Evolutionary conservation across 2,888 invertebrate species (phyloP), one percentile per base, ranked within the genome.

Genomic region (Lithophane semibrunnea): DNA sequence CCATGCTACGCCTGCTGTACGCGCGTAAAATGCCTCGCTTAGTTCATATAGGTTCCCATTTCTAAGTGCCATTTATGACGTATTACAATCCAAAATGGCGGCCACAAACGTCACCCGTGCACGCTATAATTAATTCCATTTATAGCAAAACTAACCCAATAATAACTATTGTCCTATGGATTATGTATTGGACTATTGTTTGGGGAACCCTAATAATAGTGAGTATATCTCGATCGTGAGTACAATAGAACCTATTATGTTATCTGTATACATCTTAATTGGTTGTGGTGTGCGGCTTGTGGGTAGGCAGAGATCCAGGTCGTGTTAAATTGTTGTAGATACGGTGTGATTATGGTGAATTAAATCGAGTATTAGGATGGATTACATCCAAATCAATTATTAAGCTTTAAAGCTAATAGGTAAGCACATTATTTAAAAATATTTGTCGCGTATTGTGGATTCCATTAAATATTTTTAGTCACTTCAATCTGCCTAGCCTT

Each of bases 101-200:
- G 21, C 65, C 52, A 29, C 13, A 42, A 65, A 77, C 71, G 54
- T 86, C 74, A 74, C 60, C 18, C n/a, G 42, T 69, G 60, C 79
- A 75, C n/a, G 65, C 72, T 58, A 78, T 87, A 83, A 87, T 85
- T 86, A 82, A 84, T 85, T 75, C 76, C 29, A 83, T 85, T 82
- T 75, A 47, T 60, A 70, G 29, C 86, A 74, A 87, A 86, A 75
- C 86, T 85, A 80, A 80, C 75, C 71, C 75, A 76, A 84, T 85
- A 86, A 83, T 78, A 79, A 71, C 79, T 70, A 87, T 86, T 75
- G 74, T 83, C 42, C 65, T 42, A 54, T 75, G 72, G 88, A 86
- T 86, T 88, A 86, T 79, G 69, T 76, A 88, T 72, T 74, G 73
- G 24, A n/a, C 81, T 47, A 82, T 88, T 87, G 88, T 88, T 82